Conservation (phyloP, 2,888 invertebrate species). For the Drosophila niveifrons region DNA sequence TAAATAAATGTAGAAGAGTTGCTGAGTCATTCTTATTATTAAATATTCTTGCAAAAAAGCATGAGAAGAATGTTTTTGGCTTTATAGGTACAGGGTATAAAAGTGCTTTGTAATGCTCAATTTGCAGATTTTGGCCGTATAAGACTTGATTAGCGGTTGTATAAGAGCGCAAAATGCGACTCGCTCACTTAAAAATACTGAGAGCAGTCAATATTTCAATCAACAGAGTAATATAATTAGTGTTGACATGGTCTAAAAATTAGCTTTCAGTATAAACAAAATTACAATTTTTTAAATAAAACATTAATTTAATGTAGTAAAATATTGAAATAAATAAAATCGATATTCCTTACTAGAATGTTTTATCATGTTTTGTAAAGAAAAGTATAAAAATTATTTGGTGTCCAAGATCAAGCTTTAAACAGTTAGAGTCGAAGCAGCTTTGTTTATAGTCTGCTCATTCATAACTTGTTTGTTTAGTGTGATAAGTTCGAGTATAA, state of each 20-base stretch:
- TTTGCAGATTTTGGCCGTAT: slow-evolving; percentile 25
- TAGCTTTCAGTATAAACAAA: not conserved
- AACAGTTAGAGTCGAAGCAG: not conserved
- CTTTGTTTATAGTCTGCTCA: not conserved
- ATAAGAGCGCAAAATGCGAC: slow-evolving; percentile 27
- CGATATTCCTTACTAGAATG: not conserved
- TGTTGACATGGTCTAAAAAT: slow-evolving; percentile 1
- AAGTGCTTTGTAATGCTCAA: slow-evolving; percentile 32
- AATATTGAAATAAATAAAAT: not conserved
- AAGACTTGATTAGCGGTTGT: slow-evolving; percentile 5
- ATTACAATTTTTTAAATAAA: not conserved
- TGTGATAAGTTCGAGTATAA: slow-evolving; percentile 1
- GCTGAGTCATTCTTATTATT: not conserved
- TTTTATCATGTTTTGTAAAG: not conserved
- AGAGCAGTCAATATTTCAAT: slow-evolving; percentile 3
- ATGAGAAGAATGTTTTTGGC: not conserved
- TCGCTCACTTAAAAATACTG: not conserved
- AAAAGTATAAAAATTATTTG: not conserved
- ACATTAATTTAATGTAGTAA: not conserved
- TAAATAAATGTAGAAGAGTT: not conserved
- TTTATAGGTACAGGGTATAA: slow-evolving; percentile 4
- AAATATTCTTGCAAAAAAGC: not conserved
- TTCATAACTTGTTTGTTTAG: slow-evolving; percentile 11
- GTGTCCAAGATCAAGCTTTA: not conserved
- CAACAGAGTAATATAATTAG: not conserved